phyloP scores from a whole-genome alignment of 2,113 vertebrate genomes.

The Pterocles orientalis region DNA sequence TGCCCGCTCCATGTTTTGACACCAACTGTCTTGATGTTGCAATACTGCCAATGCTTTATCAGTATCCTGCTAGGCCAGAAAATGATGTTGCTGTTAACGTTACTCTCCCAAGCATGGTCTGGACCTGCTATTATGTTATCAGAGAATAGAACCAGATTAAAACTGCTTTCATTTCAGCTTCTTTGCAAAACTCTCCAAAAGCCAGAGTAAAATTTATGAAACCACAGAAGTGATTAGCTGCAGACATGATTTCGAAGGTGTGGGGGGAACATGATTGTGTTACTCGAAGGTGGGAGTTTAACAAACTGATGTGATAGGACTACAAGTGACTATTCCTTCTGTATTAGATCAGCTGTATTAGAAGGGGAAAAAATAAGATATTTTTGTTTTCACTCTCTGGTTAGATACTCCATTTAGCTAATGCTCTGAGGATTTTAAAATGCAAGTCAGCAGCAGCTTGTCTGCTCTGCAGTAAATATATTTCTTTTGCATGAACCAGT shows the following conservation, averaged over 20 bases:
- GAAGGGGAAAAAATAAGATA: not conserved
- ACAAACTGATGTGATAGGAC: not conserved
- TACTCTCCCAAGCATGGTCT: not conserved
- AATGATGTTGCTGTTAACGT: not conserved
- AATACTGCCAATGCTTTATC: not conserved
- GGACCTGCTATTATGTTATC: not conserved
- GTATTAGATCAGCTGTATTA: not conserved
- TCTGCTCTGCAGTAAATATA: not conserved
- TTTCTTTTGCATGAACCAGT: not conserved
- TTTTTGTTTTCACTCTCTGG: not conserved
- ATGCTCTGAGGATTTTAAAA: not conserved
- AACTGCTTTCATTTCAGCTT: not conserved
- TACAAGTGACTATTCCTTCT: not conserved
- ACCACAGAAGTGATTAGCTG: not conserved
- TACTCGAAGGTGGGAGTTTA: not conserved
- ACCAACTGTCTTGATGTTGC: accelerated
- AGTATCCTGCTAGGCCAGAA: not conserved
- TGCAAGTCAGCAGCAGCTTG: not conserved
- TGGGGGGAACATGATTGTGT: not conserved
- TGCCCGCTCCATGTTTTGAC: accelerated
- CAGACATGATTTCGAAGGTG: not conserved
- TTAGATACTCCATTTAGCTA: not conserved
- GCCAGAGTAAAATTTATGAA: not conserved
- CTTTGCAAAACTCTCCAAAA: not conserved
- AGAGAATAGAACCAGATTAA: not conserved